Conservation (phyloP, 1,140 invertebrate genomes). For the Coelopa frigida region DNA sequence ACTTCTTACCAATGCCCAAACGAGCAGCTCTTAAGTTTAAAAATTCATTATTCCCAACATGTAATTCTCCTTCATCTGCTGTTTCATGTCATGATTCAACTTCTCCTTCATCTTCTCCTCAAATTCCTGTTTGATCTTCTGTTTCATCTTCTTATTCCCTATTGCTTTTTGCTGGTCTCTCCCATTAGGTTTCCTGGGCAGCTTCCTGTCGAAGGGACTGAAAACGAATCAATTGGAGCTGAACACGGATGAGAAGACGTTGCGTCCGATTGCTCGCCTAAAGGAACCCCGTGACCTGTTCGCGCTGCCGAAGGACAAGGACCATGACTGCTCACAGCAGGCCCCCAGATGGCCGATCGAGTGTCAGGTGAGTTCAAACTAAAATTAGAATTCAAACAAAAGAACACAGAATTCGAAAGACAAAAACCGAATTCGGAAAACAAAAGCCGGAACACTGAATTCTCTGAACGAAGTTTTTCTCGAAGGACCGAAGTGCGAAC, state of each 20-base stretch:
- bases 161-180: slow-evolving; percentile 11
- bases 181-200: slow-evolving; percentile 43
- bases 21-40: no score
- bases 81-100: no score
- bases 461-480: no score
- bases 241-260: slow-evolving; percentile 56
- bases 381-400: no score
- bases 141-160: slow-evolving; percentile 7
- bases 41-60: no score
- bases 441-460: no score
- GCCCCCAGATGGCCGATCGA: slow-evolving; percentile 79
- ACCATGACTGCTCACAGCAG: slow-evolving; percentile 61
- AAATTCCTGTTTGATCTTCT: background rate
- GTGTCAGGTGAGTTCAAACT: slow-evolving; percentile 63
- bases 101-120: background rate
- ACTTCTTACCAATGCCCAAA: no score
- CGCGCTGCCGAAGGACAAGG: slow-evolving; percentile 58
- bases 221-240: slow-evolving; percentile 61
- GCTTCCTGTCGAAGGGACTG: slow-evolving; percentile 45
- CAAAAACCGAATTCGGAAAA: no score
- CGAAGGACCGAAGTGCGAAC: no score
- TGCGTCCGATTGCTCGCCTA: slow-evolving; percentile 54
- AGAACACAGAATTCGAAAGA: no score
- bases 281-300: slow-evolving; percentile 62
- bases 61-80: no score